Percentiles rank a stretch among this genome's conserved stretches.
These are phyloP conservation scores for Cheilosia urbana DNA, from an alignment of 2,888 invertebrate genomes.

Conservation along the genomic window DNA sequence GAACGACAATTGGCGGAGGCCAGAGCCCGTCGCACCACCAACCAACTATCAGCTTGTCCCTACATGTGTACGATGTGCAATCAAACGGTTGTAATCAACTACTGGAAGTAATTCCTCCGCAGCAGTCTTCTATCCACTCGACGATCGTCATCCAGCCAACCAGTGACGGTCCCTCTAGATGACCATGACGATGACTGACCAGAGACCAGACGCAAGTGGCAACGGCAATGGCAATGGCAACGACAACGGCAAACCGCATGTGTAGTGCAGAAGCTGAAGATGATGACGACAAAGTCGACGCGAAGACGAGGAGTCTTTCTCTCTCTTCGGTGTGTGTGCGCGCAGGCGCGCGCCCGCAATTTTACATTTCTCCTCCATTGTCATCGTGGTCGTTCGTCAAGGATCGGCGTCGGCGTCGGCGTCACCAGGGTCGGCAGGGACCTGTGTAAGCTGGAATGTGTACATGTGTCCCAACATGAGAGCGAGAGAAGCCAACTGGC, in stretches of 20 bases:
- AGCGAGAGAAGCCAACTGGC: slow-evolving; percentile 72
- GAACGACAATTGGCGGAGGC: slow-evolving; percentile 72
- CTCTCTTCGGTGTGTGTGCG: slow-evolving; percentile 15
- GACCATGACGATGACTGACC: slow-evolving; percentile 50
- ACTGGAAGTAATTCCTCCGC: slow-evolving; percentile 77
- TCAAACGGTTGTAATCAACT: slow-evolving; percentile 78
- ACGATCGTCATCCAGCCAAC: slow-evolving; percentile 64
- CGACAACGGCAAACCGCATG: neutral
- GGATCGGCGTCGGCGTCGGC: slow-evolving; percentile 54
- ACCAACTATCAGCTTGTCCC: slow-evolving; percentile 75
- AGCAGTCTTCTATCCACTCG: slow-evolving; percentile 46
- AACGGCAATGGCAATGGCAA: too few relatives aligned
- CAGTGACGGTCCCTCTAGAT: slow-evolving; percentile 70
- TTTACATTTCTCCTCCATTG: slow-evolving; percentile 71
- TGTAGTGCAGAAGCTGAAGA: slow-evolving; percentile 60
- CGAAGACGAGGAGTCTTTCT: slow-evolving; percentile 53
- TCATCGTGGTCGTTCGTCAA: slow-evolving; percentile 75
- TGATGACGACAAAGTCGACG: slow-evolving; percentile 8
- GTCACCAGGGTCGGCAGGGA: slow-evolving; percentile 44
- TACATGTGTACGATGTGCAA: slow-evolving; percentile 77
- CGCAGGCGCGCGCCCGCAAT: slow-evolving; percentile 17
- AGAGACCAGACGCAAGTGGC: too few relatives aligned
- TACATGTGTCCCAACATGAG: slow-evolving; percentile 73
- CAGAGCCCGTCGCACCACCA: slow-evolving; percentile 37
- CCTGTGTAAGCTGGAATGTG: slow-evolving; percentile 70